Base-by-base conservation (phyloP, 2,888 invertebrate genomes). In the Gortyna flavago region DNA sequence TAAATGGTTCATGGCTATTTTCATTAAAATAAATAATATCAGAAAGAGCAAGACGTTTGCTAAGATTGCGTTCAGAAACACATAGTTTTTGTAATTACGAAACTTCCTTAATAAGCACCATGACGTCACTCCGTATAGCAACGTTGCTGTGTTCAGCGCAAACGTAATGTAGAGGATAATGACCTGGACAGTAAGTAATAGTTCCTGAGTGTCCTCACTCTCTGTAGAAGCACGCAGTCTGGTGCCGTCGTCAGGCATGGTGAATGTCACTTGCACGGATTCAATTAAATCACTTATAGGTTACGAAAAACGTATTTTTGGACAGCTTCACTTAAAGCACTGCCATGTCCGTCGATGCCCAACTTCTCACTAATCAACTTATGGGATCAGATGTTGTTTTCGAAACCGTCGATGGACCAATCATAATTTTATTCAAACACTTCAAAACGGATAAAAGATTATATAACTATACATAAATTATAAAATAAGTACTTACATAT, bases 51-150 rank as follows among this genome's bases (percentile, higher is more conserved):
- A 9, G n/a, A 73, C 21, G 32, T 75, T 62, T 32, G n/a, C 21
- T 32, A 54, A 41, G 54, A 75, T 44, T 64, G 54, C 11, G 51
- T 54, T 75, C 0, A 75, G 54, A 6, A 41, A 44, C 25, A 64
- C 25, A 32, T 73, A 74, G 32, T 75, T 75, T 6, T n/a, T 75
- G n/a, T 73, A 75, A 54, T 41, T 54, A 2, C 73, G 75, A 21
- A 73, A 73, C n/a, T 41, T 62, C 4, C n/a, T 54, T 0, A 54
- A 0, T 1, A 32, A 2, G 21, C 21, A n/a, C 75, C 64, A 76
- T n/a, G 54, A 74, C 25, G 25, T 44, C 18, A 57, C 29, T 75
- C 32, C 54, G 16, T 64, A 74, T 16, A 75, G 18, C 11, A 76
- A 44, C 7, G 54, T 54, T 2, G 11, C 35, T 25, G 13, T n/a